Percentiles rank a stretch among this genome's conserved stretches.
phyloP scores from a whole-genome alignment of 2,888 invertebrate genomes.

The Synergus japonicus region DNA sequence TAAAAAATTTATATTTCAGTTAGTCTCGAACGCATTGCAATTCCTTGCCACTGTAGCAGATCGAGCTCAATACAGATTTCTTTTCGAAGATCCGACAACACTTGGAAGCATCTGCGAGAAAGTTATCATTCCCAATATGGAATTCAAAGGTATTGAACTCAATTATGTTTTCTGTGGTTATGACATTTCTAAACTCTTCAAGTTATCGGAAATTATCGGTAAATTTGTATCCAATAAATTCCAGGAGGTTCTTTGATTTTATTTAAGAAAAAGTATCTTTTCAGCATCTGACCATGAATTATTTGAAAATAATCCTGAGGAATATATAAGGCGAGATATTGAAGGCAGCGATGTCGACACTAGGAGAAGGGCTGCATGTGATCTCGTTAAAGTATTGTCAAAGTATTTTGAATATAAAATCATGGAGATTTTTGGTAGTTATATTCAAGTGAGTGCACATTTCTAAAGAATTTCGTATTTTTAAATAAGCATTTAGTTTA shows the following conservation, averaged over 20 bases:
- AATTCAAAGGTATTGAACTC: conserved; percentile 87
- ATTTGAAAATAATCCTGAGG: conserved; percentile 99
- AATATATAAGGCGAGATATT: conserved; percentile 96
- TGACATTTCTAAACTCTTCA: not conserved
- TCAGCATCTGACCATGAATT: conserved; percentile 94
- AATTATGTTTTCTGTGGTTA: not conserved
- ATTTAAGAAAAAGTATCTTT: conserved; percentile 40
- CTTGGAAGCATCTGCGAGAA: conserved; percentile 96
- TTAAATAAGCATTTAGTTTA: conserved; percentile 7
- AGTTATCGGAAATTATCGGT: too few relatives aligned
- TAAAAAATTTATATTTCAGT: conserved; percentile 79
- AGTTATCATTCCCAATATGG: conserved; percentile 99
- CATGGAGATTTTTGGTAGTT: conserved; percentile 92
- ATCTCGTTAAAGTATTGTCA: conserved; percentile 95
- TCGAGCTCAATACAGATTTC: conserved; percentile 87
- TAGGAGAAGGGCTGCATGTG: conserved; percentile 96
- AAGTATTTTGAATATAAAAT: conserved; percentile 92
- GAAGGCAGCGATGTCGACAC: conserved; percentile 99
- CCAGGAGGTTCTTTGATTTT: conserved; percentile 42
- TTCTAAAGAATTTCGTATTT: conserved; percentile 13
- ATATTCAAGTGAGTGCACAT: conserved; percentile 83
- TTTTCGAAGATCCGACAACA: conserved; percentile 93
- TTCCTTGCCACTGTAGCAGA: conserved; percentile 97
- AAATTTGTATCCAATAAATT: too few relatives aligned
- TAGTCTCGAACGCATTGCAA: conserved; percentile 96